Evolutionary conservation across 2,797 vertebrate genomes (phyloP).

Genomic region (Triplophysa bombifrons): DNA sequence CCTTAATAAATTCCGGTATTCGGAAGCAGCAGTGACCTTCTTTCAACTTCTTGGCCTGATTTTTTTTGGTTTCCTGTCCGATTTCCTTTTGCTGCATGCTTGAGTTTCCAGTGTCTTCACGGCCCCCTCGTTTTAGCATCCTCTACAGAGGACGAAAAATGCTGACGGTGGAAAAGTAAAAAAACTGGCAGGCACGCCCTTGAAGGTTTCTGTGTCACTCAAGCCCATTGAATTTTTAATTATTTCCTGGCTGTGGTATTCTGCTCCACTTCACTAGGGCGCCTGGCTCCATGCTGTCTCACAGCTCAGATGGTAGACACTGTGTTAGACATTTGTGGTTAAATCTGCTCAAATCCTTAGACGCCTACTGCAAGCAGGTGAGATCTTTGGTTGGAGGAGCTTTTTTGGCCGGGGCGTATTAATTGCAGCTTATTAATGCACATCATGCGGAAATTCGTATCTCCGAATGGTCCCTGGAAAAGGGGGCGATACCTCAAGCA

Average conservation of each 20-base stretch:
- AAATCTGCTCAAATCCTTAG: constrained; percentile 50
- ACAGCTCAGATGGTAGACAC: constrained; percentile 48
- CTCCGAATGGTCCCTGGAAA: background rate
- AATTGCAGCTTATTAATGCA: background rate
- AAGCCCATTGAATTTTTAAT: constrained; percentile 88
- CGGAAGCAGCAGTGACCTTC: constrained; percentile 10
- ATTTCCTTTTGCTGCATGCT: constrained; percentile 56
- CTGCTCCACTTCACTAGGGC: constrained; percentile 62
- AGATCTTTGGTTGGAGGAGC: constrained; percentile 19
- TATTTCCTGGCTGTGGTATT: constrained; percentile 82
- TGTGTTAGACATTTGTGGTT: constrained; percentile 51
- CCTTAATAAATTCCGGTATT: constrained; percentile 20
- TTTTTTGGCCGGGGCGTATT: constrained; percentile 11
- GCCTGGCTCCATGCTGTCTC: constrained; percentile 55
- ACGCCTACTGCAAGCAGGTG: constrained; percentile 48
- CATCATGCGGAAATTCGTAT: background rate
- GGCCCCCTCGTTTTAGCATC: constrained; percentile 63
- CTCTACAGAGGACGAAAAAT: constrained; percentile 64
- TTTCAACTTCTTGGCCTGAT: constrained; percentile 17
- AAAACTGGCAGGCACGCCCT: constrained; percentile 82
- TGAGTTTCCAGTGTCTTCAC: constrained; percentile 64
- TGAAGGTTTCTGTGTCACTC: constrained; percentile 87
- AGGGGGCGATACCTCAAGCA: background rate
- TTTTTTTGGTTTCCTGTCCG: constrained; percentile 42
- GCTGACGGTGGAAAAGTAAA: constrained; percentile 81